phyloP scores from a whole-genome alignment of 2,113 vertebrate genomes.

The Petroica traversi region DNA sequence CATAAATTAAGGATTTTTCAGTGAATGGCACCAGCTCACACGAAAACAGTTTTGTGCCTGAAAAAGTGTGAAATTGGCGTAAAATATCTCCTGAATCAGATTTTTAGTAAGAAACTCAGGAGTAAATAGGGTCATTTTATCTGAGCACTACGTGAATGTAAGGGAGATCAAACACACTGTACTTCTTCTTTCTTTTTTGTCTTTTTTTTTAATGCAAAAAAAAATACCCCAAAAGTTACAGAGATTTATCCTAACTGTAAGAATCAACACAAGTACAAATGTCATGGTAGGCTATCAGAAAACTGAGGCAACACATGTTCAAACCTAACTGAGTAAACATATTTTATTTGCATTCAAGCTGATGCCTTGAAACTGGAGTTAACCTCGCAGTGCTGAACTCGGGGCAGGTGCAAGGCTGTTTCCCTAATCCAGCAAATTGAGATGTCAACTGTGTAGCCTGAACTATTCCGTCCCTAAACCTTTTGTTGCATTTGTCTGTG shows the following conservation, averaged over 20 bases:
- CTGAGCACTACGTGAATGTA: neutral
- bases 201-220: neutral
- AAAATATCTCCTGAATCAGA: neutral
- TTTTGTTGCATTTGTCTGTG: neutral
- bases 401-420: neutral
- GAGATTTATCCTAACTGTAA: neutral
- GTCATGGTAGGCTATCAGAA: neutral
- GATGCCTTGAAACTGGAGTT: neutral
- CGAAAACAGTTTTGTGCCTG: neutral
- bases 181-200: neutral
- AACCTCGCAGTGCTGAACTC: neutral
- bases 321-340: neutral
- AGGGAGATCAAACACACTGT: neutral
- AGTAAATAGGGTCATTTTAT: neutral
- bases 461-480: neutral
- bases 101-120: neutral
- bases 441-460: neutral
- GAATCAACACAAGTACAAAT: neutral
- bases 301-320: neutral
- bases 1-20: neutral
- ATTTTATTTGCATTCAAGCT: constrained; percentile 14
- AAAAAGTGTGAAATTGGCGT: neutral
- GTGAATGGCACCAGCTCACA: neutral
- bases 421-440: neutral
- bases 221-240: neutral